Base-by-base conservation (phyloP, 2,888 invertebrate species). In the Rugalucina vietnamica region DNA sequence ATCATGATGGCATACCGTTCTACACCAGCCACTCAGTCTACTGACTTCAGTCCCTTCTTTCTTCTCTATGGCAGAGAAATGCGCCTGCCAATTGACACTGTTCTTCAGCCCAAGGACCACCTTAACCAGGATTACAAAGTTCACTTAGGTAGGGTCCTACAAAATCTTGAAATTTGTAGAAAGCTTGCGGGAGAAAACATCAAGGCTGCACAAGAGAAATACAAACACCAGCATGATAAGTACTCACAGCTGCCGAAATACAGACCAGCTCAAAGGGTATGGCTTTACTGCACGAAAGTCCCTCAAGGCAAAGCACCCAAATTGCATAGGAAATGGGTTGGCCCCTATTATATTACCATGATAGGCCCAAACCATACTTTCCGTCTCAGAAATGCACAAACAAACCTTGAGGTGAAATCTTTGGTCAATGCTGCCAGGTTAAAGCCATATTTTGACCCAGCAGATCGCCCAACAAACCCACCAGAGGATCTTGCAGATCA, bases 1-100 rank as follows among this genome's bases (percentile, higher is more conserved):
- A 81, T 90, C 1, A 75, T 90, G 79, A 88, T 89, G 88, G 82
- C 85, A 0, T 87, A 86, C 34, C 69, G 86, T 12, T 39, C 49
- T 12, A 82, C 87, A 10, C 89, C 87, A 54, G 85, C 82, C 0
- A 87, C 82, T 14, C 77, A 88, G 27, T 88, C 86, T n/a, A 82
- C 86, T 24, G 14, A 80, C 0, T 75, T 49, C 24, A 77, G 73
- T 3, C 83, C 85, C 21, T 86, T 80, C 72, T 77, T 74, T 34
- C 32, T 81, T 0, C 37, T 85, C 0, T 83, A 70, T 85, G 88
- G 88, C 24, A 49, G 84, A 14, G 84, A 85, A 65, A 85, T 85
- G 85, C 8, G 74, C 0, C 54, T 84, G 5, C 82, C 83, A 14
- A 70, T 84, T 57, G 84, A 85, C 37, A 81, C 77, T 29, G 37